Evolutionary conservation across 2,888 invertebrate species (phyloP).

Genomic region (Lycaena phlaeas): DNA sequence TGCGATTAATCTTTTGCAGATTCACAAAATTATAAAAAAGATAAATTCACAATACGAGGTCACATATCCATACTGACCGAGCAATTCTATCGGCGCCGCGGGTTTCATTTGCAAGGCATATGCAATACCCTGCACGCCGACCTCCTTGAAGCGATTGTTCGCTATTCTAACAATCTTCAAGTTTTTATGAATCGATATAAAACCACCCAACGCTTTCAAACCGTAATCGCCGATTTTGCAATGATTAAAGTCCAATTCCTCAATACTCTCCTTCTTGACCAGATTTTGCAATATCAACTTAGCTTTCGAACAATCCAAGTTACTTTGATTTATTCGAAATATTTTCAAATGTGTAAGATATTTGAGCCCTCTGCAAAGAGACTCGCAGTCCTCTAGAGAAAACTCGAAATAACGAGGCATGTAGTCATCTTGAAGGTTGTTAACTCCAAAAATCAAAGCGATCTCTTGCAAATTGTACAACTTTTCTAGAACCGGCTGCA

Average conservation of each 20-base stretch:
- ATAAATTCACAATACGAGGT: slow-evolving; percentile 1
- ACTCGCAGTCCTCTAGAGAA: slow-evolving; percentile 71
- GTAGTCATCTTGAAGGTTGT: slow-evolving; percentile 66
- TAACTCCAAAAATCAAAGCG: slow-evolving; percentile 50
- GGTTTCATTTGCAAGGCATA: slow-evolving; percentile 65
- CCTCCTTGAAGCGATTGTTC: slow-evolving; percentile 70
- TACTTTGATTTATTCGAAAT: slow-evolving; percentile 74
- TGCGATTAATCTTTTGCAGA: too few relatives aligned
- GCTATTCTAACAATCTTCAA: slow-evolving; percentile 63
- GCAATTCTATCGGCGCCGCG: slow-evolving; percentile 55
- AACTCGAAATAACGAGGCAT: slow-evolving; percentile 75
- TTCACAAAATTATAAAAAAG: too few relatives aligned
- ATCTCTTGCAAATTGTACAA: slow-evolving; percentile 70
- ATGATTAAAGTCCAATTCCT: slow-evolving; percentile 77
- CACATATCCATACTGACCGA: slow-evolving; percentile 34
- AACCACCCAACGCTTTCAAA: slow-evolving; percentile 75
- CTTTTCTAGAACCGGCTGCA: slow-evolving; percentile 64
- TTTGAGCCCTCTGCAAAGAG: slow-evolving; percentile 67
- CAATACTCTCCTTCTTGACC: slow-evolving; percentile 60
- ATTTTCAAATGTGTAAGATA: slow-evolving; percentile 56
- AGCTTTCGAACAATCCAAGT: slow-evolving; percentile 71
- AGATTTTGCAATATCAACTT: slow-evolving; percentile 72
- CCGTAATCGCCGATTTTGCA: slow-evolving; percentile 76
- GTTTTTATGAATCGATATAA: slow-evolving; percentile 57
- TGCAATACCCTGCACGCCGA: slow-evolving; percentile 68